A percentile compares a stretch with the other conserved stretches of the same genome.
These are phyloP conservation scores for Micronycteris hirsuta DNA, from an alignment of 2,113 vertebrate species.

Conservation along the genomic window DNA sequence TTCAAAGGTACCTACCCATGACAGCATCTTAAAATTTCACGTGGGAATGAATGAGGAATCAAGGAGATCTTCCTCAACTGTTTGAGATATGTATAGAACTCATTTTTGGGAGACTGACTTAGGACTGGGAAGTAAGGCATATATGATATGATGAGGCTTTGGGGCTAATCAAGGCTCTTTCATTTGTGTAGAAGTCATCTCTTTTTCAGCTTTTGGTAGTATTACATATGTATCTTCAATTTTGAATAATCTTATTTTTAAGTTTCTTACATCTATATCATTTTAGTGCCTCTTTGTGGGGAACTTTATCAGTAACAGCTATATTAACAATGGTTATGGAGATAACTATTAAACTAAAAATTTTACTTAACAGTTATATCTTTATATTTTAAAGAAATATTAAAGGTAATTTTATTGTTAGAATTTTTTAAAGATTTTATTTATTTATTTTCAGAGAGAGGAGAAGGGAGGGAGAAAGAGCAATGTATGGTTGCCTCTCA, in stretches of 20 bases:
- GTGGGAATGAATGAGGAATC: neutral
- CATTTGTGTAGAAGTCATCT: neutral
- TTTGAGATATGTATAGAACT: neutral
- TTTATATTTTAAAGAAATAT: constrained; percentile 10
- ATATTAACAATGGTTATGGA: neutral
- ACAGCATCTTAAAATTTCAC: neutral
- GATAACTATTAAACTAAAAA: neutral
- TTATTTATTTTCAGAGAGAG: no score
- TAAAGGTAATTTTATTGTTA: neutral
- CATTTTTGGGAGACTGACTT: neutral
- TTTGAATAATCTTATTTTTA: constrained; percentile 13
- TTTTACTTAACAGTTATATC: neutral
- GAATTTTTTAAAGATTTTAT: neutral
- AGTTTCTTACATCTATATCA: neutral
- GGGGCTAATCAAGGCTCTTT: neutral
- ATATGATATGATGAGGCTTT: neutral
- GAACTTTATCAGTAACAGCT: constrained; percentile 22
- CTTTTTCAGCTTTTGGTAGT: neutral
- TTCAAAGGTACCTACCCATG: neutral
- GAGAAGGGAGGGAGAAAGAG: no score
- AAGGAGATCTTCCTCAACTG: neutral
- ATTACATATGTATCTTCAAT: neutral
- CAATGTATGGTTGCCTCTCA: no score
- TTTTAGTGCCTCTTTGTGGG: constrained; percentile 55
- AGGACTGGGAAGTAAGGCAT: neutral